phyloP scores from a whole-genome alignment of 2,797 vertebrate genomes.

The Rhinoraja longicauda region DNA sequence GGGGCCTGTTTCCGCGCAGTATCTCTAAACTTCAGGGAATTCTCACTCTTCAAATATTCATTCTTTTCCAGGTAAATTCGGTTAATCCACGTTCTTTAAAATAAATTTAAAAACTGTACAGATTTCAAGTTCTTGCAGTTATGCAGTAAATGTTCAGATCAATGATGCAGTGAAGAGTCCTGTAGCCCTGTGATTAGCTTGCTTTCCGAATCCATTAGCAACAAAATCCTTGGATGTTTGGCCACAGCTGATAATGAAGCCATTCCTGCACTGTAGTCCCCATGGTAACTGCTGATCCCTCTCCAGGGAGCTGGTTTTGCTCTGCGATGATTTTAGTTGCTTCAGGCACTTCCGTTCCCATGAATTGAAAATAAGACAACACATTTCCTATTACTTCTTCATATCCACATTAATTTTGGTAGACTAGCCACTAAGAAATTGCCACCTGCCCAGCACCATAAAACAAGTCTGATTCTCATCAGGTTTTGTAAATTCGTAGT shows the following conservation, averaged over 20 bases:
- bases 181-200: too few relatives aligned
- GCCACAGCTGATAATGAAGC: not conserved
- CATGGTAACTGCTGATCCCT: conserved; percentile 33
- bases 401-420: not conserved
- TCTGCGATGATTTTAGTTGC: not conserved
- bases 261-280: not conserved
- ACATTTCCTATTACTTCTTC: not conserved
- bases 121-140: not conserved
- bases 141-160: not conserved
- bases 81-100: not conserved
- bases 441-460: too few relatives aligned
- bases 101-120: not conserved
- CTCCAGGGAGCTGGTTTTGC: not conserved
- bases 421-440: not conserved
- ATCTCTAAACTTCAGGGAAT: too few relatives aligned
- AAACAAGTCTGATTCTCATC: not conserved
- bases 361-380: not conserved
- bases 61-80: not conserved
- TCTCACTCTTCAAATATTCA: not conserved
- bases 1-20: too few relatives aligned
- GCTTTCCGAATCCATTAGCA: not conserved
- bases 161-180: not conserved
- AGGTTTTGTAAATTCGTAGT: not conserved
- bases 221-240: conserved; percentile 27
- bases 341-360: not conserved